Evolutionary conservation across 2,797 vertebrate genomes (phyloP).

Genomic region (Syngnathus rostellatus): DNA sequence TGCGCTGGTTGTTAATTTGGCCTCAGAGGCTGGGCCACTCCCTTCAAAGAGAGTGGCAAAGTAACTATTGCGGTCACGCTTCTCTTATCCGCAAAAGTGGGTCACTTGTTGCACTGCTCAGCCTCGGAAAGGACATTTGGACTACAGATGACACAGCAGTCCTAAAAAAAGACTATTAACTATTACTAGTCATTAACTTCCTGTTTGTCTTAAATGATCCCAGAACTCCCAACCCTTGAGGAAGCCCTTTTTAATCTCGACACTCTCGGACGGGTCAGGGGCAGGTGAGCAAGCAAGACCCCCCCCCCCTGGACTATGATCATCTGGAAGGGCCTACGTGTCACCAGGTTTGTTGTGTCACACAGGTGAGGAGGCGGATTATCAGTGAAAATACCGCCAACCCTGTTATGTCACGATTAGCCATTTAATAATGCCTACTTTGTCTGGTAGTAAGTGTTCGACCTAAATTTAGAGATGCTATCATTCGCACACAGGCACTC

Average conservation of each 20-base stretch:
- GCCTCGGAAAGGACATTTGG: conserved; percentile 14
- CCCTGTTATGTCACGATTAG: background rate
- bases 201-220: conserved; percentile 7
- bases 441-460: background rate
- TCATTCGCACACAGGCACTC: background rate
- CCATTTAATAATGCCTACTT: background rate
- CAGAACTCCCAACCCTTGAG: background rate
- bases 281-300: conserved; percentile 20
- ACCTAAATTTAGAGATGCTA: background rate
- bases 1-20: conserved; percentile 30
- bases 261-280: conserved; percentile 22
- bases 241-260: conserved; percentile 10
- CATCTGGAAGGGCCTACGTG: conserved; percentile 14
- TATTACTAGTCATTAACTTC: conserved; percentile 12
- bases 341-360: conserved; percentile 36
- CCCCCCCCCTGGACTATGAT: conserved; percentile 11
- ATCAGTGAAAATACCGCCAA: background rate
- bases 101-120: conserved; percentile 49
- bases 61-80: conserved; percentile 57
- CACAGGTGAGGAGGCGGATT: background rate
- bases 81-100: conserved; percentile 56
- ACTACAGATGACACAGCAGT: conserved; percentile 10
- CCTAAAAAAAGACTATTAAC: background rate
- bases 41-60: conserved; percentile 34
- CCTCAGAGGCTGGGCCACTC: conserved; percentile 32